Evolutionary conservation across 2,113 vertebrate genomes (phyloP), one percentile per base, ranked within the genome.

Genomic region (Lophotis ruficrista): DNA sequence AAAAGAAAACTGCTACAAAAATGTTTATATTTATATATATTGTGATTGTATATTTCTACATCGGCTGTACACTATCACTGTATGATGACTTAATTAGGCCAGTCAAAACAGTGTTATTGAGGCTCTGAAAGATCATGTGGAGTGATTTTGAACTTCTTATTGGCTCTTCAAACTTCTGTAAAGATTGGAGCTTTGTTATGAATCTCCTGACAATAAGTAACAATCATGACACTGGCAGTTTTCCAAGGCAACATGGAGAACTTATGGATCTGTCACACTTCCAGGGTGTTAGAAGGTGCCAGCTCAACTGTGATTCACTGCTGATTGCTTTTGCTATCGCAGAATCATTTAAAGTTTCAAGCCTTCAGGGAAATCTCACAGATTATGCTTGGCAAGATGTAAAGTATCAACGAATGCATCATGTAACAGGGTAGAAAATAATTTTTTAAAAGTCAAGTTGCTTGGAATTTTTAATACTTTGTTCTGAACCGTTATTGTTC

Each of bases 281-380:
- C 71, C 81, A 82, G 38, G 14, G 11, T 80, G 56, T 35, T 20
- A 6, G 88, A 93, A 92, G 66, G 45, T 90, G 85, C 90, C 73
- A 85, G 6, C 47, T 92, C 78, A 94, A 43, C 78, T 95, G 78
- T 86, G 88, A 94, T 95, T 96, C 93, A 96, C 70, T 90, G 68
- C 82, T 95, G 81, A 95, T 73, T 94, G 82, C 87, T 95, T 94
- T 94, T 92, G 30, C 79, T 95, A 37, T 91, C 76, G 78, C 47
- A 72, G 61, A 95, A 86, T 87, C 80, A 31, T 93, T 95, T 91
- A 90, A 87, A 70, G 78, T 79, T 95, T 94, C 62, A 94, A 91
- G 75, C 33, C 87, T 91, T 88, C 13, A 4, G 82, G 94, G 76
- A 87, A 93, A 95, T 93, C 41, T 95, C 69, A 58, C 1, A 6